Percentiles rank a stretch among this genome's conserved stretches.
phyloP scores from a whole-genome alignment of 2,797 vertebrate species.

The Hyperoplus lanceolatus region DNA sequence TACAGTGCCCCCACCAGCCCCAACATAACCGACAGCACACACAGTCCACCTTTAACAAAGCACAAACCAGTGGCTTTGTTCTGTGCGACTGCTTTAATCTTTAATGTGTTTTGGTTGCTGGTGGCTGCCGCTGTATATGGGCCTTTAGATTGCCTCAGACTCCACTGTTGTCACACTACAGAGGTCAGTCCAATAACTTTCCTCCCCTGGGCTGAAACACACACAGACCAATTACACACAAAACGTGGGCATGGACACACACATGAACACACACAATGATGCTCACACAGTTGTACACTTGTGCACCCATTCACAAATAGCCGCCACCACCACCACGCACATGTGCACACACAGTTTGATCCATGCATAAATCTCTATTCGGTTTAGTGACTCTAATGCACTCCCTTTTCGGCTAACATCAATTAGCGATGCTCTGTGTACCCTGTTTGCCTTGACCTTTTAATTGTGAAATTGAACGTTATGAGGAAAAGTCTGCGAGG shows the following conservation, averaged over 20 bases:
- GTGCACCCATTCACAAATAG: constrained; percentile 40
- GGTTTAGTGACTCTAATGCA: constrained; percentile 55
- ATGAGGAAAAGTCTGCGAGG: constrained; percentile 41
- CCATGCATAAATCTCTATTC: constrained; percentile 38
- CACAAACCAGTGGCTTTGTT: constrained; percentile 72
- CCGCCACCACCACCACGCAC: background rate
- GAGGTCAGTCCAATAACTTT: constrained; percentile 80
- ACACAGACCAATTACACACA: constrained; percentile 71
- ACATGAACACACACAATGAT: constrained; percentile 6
- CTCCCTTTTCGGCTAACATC: constrained; percentile 58
- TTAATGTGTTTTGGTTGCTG: constrained; percentile 73
- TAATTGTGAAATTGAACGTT: constrained; percentile 48
- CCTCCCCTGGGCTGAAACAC: constrained; percentile 63
- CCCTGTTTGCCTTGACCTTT: constrained; percentile 65
- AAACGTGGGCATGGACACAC: constrained; percentile 28
- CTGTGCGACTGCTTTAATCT: constrained; percentile 76
- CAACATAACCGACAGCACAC: constrained; percentile 36
- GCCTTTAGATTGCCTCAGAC: constrained; percentile 71
- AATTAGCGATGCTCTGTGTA: constrained; percentile 67
- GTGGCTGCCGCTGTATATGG: constrained; percentile 65
- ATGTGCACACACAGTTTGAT: constrained; percentile 5
- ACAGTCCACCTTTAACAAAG: constrained; percentile 64
- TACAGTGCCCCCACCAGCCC: constrained; percentile 21
- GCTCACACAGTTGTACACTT: constrained; percentile 11
- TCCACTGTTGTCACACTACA: constrained; percentile 74